Evolutionary conservation across 1,140 invertebrate genomes (phyloP), one percentile per base, ranked within the genome.

Genomic region (Drosophila takahashii): DNA sequence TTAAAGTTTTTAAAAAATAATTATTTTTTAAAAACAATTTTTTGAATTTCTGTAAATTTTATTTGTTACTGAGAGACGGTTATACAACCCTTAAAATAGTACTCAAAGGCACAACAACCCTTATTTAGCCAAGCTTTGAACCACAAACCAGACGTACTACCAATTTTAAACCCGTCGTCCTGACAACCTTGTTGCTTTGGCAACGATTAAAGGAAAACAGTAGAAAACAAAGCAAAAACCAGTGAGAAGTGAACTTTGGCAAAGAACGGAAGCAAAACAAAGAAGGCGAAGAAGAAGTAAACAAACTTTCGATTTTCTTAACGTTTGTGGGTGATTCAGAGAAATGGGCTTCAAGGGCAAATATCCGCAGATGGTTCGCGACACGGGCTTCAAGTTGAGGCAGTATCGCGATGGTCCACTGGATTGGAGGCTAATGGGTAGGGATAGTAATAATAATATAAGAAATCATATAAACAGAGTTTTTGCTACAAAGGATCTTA

Each of bases 371-470:
- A 59, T 92, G 47, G 89, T 90, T 51, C 74, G 91, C 4, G 85
- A 84, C 7, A 73, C 84, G 36, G 91, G 91, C 37, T 92, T 92
- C 16, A 84, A 81, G 51, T 37, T 92, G 27, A 79, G 81, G 5
- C 85, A 84, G 37, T 85, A 76, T 54, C 75, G 81, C 6, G 87
- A 91, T 58, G 91, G 91, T 3, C 79, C 81, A 1, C 32, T 92
- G 16, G 91, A 92, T 41, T 92, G 91, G 91, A 80, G 90, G 11
- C 64, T 80, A 13, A 81, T 92, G 74, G 90, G 91, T 92, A 71
- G 37, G 39, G 7, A 5, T 7, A 22, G 6, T 8, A n/a, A 27
- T 9, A 32, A 10, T 15, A 9, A 11, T 34, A 10, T 7, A 4
- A n/a, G 10, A 9, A 15, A 9, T 22, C 22, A 39, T 1, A 9